Conservation (phyloP, 2,797 vertebrate species). For the Phylloscopus collybita region DNA sequence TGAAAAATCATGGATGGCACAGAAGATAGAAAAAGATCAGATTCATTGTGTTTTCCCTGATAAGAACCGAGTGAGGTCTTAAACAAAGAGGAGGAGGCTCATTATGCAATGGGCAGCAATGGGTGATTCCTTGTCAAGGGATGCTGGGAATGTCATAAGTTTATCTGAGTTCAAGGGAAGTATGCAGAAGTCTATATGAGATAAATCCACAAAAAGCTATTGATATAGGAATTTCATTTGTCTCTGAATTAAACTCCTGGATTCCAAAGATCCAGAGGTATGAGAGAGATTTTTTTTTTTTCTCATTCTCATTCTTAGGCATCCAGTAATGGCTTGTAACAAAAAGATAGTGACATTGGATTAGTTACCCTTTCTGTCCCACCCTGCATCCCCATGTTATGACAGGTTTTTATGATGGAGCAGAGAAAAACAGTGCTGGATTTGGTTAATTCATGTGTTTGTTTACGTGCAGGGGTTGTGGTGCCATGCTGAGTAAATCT, state of each 20-base stretch:
- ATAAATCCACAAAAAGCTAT: background rate
- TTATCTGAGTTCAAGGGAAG: background rate
- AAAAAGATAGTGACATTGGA: background rate
- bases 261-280: background rate
- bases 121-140: background rate
- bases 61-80: background rate
- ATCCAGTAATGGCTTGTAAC: background rate
- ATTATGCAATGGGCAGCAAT: background rate
- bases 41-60: background rate
- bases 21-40: background rate
- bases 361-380: background rate
- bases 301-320: background rate
- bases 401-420: background rate
- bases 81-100: background rate
- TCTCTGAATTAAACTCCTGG: background rate
- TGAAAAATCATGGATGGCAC: background rate
- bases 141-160: background rate
- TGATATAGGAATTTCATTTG: background rate
- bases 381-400: background rate
- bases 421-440: background rate
- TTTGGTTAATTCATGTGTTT: background rate
- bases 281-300: background rate
- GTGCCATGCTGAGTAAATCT: background rate
- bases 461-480: accelerated
- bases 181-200: background rate